phyloP scores from a whole-genome alignment of 1,140 invertebrate species.

The Microplitis demolitor region DNA sequence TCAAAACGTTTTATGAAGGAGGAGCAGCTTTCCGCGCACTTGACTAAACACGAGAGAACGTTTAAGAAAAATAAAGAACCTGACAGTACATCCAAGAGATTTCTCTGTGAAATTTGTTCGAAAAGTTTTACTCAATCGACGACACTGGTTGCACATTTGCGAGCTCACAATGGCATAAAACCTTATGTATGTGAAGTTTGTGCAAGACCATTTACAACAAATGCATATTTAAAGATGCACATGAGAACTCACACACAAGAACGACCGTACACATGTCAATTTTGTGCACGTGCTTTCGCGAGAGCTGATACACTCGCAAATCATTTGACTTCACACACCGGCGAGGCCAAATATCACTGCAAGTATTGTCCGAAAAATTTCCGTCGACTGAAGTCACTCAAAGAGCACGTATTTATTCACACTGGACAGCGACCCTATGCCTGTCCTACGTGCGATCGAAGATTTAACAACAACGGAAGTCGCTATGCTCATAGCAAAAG shows the following conservation, averaged over 20 bases:
- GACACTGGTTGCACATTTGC: slow-evolving; percentile 58
- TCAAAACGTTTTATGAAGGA: slow-evolving; percentile 61
- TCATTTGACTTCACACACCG: slow-evolving; percentile 63
- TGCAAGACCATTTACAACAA: slow-evolving; percentile 63
- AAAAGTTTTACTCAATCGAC: slow-evolving; percentile 65
- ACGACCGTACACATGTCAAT: slow-evolving; percentile 65
- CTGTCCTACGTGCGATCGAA: slow-evolving; percentile 57
- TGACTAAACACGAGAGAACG: slow-evolving; percentile 65
- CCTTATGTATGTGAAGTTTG: slow-evolving; percentile 73
- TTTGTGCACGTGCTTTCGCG: slow-evolving; percentile 61
- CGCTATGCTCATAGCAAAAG: slow-evolving; percentile 59
- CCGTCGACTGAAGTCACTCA: slow-evolving; percentile 63
- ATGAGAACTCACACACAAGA: slow-evolving; percentile 66
- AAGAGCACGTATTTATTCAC: slow-evolving; percentile 69
- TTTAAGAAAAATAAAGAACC: slow-evolving; percentile 65
- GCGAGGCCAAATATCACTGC: slow-evolving; percentile 70
- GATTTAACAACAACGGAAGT: slow-evolving; percentile 60
- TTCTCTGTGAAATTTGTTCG: slow-evolving; percentile 70
- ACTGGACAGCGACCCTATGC: slow-evolving; percentile 65
- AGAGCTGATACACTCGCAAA: slow-evolving; percentile 59
- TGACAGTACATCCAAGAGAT: slow-evolving; percentile 69
- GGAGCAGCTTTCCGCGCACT: slow-evolving; percentile 58
- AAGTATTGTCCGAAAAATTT: slow-evolving; percentile 70
- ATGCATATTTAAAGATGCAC: slow-evolving; percentile 60
- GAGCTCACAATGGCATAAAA: slow-evolving; percentile 71